Evolutionary conservation across 2,888 invertebrate species (phyloP), one percentile per base, ranked within the genome.

Genomic region (Caenorhabditis japonica): DNA sequence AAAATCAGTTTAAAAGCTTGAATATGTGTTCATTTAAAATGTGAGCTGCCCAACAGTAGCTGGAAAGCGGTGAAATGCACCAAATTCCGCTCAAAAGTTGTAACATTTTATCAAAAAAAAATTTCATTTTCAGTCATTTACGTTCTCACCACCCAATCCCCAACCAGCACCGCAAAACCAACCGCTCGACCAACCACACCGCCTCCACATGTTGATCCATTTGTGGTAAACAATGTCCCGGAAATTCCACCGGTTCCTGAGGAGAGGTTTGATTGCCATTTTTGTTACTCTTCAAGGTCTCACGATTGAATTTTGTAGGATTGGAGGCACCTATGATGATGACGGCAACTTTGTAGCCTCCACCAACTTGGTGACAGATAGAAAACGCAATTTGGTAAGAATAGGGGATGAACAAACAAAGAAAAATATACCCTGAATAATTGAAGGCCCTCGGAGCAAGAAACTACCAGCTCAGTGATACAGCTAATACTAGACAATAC

Each of bases 261-360:
- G 53, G 75, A 75, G 15, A 62, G 64, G 75, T 75, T 7, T 17
- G n/a, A 23, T 27, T 21, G 38, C 12, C n/a, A 7, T 30, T 5
- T 19, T 41, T 12, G 41, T 3, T 4, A 51, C 15, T 12, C 36
- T 17, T 17, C 13, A 36, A 33, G 15, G 0, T 4, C 17, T 23
- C 13, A 13, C 10, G 19, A 27, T 0, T 4, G 15, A 13, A 27
- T 30, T 39, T 51, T 68, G 0, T 23, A 75, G 75, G 27, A 61
- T 75, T 27, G 75, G 72, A 7, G 76, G 76, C 8, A 71, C 70
- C 12, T 76, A 51, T 27, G 76, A 76, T 34, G 68, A 72, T 4
- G 76, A 76, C 55, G 76, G 76, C 3, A 76, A 76, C 21, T 76
- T 76, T 51, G 72, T 75, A 12, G 56, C 75, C 10, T 25, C 52